Conservation (phyloP, 2,888 invertebrate genomes). For the Augochlorella aurata region DNA sequence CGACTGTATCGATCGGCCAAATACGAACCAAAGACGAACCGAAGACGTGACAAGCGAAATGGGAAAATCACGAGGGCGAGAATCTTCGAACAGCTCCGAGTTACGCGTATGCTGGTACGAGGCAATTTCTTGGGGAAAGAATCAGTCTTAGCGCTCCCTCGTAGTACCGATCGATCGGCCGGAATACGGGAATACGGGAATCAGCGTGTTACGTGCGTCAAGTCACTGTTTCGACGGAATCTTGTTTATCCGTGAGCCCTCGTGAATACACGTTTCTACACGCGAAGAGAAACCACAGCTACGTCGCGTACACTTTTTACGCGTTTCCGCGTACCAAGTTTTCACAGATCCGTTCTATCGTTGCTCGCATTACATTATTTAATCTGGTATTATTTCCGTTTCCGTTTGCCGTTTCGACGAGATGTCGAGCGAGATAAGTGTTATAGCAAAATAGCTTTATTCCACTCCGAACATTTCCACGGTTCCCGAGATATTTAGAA, state of each 20-base stretch:
- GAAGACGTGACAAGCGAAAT: not conserved
- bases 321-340: conserved; percentile 24
- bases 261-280: not conserved
- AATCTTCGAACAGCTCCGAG: conserved; percentile 17
- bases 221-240: conserved; percentile 39
- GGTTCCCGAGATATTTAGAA: not conserved
- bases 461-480: not conserved
- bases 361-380: not conserved
- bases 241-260: conserved; percentile 36
- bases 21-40: not conserved
- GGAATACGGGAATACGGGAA: conserved; percentile 47
- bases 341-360: not conserved
- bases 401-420: not conserved
- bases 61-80: not conserved
- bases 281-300: not conserved
- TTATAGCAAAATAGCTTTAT: not conserved
- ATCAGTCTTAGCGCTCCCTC: conserved; percentile 57
- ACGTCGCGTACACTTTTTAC: not conserved
- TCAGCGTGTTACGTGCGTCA: conserved; percentile 46
- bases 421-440: not conserved
- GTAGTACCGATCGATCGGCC: conserved; percentile 56
- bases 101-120: conserved; percentile 23
- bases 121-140: conserved; percentile 33
- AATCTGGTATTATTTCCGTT: not conserved
- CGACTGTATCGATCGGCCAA: conserved; percentile 18